A percentile compares a stretch with the other conserved stretches of the same genome.
phyloP scores from a whole-genome alignment of 2,797 vertebrate species.

The Parauchenoglanis ngamensis region DNA sequence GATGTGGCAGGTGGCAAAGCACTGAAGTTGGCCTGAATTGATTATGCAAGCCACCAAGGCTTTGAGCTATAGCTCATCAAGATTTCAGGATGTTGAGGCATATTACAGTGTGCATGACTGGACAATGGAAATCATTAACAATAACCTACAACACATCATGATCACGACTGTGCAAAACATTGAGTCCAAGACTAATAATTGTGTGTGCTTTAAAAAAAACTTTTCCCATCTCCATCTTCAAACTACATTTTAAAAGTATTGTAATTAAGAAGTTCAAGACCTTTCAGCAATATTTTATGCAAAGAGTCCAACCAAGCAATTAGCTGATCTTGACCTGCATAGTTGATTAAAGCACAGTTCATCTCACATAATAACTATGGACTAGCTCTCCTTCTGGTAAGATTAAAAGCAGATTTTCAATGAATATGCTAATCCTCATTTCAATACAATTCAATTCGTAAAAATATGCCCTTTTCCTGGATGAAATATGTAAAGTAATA shows the following conservation, averaged over 20 bases:
- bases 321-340: conserved; percentile 19
- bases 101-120: not conserved
- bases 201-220: not conserved
- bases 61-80: not conserved
- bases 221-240: not conserved
- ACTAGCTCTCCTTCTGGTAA: not conserved
- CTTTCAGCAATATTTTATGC: conserved; percentile 4
- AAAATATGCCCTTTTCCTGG: not conserved
- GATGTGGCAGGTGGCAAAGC: not conserved
- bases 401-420: conserved; percentile 20
- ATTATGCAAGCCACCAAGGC: not conserved
- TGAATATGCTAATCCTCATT: not conserved
- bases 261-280: conserved; percentile 6
- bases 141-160: not conserved
- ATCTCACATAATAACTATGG: conserved; percentile 17
- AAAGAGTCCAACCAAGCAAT: not conserved
- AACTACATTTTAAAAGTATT: not conserved
- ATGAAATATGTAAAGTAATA: not conserved
- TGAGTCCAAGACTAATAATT: not conserved
- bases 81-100: not conserved
- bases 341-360: conserved; percentile 25
- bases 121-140: conserved; percentile 19
- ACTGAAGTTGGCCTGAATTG: not conserved
- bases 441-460: not conserved
- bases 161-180: not conserved